Base-by-base conservation (phyloP, 2,113 vertebrate genomes). In the Eretmochelys imbricata region DNA sequence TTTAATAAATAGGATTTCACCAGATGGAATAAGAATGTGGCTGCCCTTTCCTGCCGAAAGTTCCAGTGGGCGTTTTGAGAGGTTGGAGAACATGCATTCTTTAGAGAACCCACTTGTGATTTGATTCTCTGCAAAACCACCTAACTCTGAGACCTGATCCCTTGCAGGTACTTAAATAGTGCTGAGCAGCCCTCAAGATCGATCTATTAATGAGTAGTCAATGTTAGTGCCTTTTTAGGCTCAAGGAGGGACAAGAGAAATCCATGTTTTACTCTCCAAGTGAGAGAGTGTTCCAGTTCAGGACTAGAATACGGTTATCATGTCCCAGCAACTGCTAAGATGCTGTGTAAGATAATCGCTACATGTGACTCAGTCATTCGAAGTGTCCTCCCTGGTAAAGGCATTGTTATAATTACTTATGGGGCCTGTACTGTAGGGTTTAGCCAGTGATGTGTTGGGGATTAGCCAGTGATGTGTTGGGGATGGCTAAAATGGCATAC, bases 331-430 rank as follows among this genome's bases (percentile, higher is more conserved):
- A 49, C 80, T 54, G 19, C 53, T 35, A 9, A 50, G 69, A 10
- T n/a, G 14, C 35, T 10, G 10, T 24, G 50, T 53, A 51, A 38
- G 22, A 35, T 10, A 9, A 35, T 50, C 0, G 2, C 31, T 48
- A 20, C 6, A 46, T 14, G 59, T 10, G 51, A 0, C 38, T 62
- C 11, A 46, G 49, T 82, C 80, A 35, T 82, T 5, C 81, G 10
- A 4, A 2, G 2, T 0, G 1, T 10, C 80, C 38, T 6, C 1
- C 29, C 85, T 0, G 5, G 42, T 69, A 27, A 54, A 53, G 50
- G 16, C 25, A 0, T 0, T 69, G 8, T 46, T 76, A 46, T 76
- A 76, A 76, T 46, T 76, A 42, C 42, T 2, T n/a, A 27, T 42
- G 1, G 85, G 91, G 65, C n/a, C 49, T 11, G 38, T 53, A 10